Conservation (phyloP, 2,797 vertebrate genomes). For the Oryzias sinensis region DNA sequence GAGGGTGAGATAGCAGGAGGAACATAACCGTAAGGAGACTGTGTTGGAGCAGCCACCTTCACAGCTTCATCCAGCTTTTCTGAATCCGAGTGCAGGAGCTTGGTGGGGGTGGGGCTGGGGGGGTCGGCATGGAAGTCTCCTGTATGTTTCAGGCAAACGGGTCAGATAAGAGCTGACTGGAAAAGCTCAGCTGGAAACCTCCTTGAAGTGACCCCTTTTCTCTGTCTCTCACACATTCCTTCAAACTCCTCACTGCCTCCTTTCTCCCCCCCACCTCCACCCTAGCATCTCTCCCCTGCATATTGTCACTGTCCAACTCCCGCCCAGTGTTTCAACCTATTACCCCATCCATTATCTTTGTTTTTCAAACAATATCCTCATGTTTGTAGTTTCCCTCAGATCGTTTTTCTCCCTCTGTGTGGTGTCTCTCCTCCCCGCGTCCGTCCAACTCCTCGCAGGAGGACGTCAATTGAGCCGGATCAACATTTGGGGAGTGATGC, state of each 20-base stretch:
- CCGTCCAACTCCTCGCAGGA: constrained; percentile 31
- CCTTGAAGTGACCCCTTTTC: constrained; percentile 54
- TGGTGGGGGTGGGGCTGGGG: background rate
- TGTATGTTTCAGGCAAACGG: constrained; percentile 55
- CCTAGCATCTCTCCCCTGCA: constrained; percentile 32
- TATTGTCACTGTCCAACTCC: constrained; percentile 14
- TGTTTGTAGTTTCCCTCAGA: constrained; percentile 46
- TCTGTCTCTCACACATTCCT: constrained; percentile 64
- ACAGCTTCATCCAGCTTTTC: constrained; percentile 4
- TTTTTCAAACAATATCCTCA: constrained; percentile 57
- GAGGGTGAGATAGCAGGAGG: constrained; percentile 47
- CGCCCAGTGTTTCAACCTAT: constrained; percentile 9
- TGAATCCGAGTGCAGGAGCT: constrained; percentile 14
- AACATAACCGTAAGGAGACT: constrained; percentile 39
- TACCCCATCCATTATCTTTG: constrained; percentile 41
- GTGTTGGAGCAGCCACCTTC: constrained; percentile 6
- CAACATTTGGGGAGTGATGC: constrained; percentile 62
- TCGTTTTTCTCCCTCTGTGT: constrained; percentile 43
- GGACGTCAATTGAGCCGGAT: constrained; percentile 71
- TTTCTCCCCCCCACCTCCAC: constrained; percentile 17
- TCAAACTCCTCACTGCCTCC: constrained; percentile 26
- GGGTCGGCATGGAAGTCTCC: constrained; percentile 12
- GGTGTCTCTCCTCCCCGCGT: constrained; percentile 40
- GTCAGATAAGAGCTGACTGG: constrained; percentile 72
- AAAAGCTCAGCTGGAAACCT: constrained; percentile 66